A percentile compares a stretch with the other conserved stretches of the same genome.
Conservation (phyloP, 2,797 vertebrate species). For the Helarctos malayanus region DNA sequence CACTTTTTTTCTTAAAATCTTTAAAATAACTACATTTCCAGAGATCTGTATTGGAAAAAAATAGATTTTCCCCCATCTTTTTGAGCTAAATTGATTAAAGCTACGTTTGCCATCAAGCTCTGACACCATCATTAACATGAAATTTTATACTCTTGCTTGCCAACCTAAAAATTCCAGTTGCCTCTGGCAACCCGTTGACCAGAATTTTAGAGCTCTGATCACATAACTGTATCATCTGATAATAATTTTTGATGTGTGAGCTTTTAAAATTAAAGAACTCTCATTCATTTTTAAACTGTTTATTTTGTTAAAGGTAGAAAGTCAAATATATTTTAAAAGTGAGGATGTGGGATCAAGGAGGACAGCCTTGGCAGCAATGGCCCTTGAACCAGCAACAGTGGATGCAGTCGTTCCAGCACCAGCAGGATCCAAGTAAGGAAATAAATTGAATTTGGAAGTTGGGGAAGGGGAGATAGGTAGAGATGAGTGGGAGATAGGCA, state of each 20-base stretch:
- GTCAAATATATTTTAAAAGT: conserved; percentile 87
- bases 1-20: background rate
- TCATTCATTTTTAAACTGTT: conserved; percentile 70
- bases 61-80: background rate
- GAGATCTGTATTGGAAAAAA: conserved; percentile 2
- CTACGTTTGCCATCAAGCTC: conserved; percentile 26
- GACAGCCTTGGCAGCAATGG: conserved; percentile 99
- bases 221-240: conserved; percentile 42
- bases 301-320: conserved; percentile 84
- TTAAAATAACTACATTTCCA: conserved; percentile 63
- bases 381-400: conserved; percentile 99
- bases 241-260: conserved; percentile 35
- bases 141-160: conserved; percentile 53
- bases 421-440: conserved; percentile 98
- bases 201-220: conserved; percentile 69
- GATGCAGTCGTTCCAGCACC: conserved; percentile 99
- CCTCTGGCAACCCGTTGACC: conserved; percentile 34
- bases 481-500: background rate
- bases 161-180: conserved; percentile 60
- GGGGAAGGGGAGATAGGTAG: background rate
- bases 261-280: conserved; percentile 60
- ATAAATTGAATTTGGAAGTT: conserved; percentile 59
- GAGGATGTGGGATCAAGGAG: conserved; percentile 99
- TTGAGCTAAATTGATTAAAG: conserved; percentile 43
- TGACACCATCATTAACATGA: conserved; percentile 48